Percentiles rank a stretch among this genome's conserved stretches.
Evolutionary conservation across 2,113 vertebrate genomes (phyloP).

Genomic region (Circaetus cinerascens): DNA sequence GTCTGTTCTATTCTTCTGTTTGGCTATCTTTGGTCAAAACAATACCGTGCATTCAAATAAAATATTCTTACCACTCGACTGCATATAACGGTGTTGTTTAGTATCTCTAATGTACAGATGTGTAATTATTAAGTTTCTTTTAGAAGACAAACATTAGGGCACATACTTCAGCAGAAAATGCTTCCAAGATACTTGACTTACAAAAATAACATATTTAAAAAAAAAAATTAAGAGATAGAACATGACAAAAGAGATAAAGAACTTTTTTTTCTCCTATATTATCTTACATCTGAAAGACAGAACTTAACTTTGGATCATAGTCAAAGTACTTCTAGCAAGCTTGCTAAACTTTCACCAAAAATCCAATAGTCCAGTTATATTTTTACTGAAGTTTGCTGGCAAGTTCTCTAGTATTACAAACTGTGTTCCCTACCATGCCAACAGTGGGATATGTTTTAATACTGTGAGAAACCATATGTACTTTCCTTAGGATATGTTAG

Average conservation of each 20-base stretch:
- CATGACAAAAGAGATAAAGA: background rate
- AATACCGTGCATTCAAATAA: background rate
- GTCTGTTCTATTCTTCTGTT: background rate
- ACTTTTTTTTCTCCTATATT: background rate
- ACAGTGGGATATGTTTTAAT: constrained; percentile 37
- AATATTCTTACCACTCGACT: background rate
- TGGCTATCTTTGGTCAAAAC: background rate
- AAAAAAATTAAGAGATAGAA: background rate
- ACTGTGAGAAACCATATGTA: constrained; percentile 23
- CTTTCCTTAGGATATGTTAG: constrained; percentile 39
- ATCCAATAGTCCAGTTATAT: constrained; percentile 14
- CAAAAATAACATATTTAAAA: background rate
- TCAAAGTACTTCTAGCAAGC: background rate
- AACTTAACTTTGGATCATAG: background rate
- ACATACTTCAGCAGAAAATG: background rate
- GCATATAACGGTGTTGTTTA: background rate
- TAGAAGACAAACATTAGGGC: background rate
- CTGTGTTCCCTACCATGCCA: background rate
- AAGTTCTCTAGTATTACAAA: constrained; percentile 15
- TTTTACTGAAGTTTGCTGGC: background rate
- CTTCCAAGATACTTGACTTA: background rate
- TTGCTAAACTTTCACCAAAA: constrained; percentile 17
- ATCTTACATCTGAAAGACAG: background rate
- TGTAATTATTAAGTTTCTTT: background rate
- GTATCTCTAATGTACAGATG: background rate